Evolutionary conservation across 2,797 vertebrate genomes (phyloP).

Genomic region (Anisognathus igniventris): DNA sequence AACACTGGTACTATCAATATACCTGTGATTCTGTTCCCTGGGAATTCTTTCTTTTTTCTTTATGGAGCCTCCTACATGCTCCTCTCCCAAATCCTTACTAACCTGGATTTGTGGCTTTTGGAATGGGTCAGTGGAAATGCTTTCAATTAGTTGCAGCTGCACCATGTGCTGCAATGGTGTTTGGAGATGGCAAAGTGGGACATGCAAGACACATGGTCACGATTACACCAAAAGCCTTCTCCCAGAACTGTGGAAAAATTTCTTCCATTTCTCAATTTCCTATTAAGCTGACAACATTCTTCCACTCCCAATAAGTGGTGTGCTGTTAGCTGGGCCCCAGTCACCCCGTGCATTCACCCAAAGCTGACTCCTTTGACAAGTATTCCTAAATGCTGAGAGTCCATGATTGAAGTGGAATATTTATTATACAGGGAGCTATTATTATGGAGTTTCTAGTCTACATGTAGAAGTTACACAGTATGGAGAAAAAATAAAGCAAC

Average conservation of each 20-base stretch:
- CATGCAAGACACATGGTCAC: neutral
- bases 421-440: neutral
- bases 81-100: neutral
- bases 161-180: neutral
- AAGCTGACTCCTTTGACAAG: neutral
- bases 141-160: neutral
- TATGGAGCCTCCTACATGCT: neutral
- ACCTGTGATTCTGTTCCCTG: neutral
- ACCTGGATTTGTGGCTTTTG: neutral
- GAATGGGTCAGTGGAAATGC: neutral
- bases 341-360: neutral
- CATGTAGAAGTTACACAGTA: neutral
- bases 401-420: neutral
- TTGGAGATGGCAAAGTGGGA: neutral
- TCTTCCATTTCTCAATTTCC: conserved; percentile 12
- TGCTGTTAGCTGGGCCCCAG: neutral
- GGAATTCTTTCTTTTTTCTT: too few relatives aligned
- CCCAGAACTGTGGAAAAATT: neutral
- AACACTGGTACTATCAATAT: neutral
- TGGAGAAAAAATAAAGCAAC: neutral
- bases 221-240: neutral
- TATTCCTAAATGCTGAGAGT: neutral
- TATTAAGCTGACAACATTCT: neutral
- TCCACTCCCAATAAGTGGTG: neutral
- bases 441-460: neutral